Evolutionary conservation across 2,113 vertebrate species (phyloP).

Genomic region (Arenaria interpres): DNA sequence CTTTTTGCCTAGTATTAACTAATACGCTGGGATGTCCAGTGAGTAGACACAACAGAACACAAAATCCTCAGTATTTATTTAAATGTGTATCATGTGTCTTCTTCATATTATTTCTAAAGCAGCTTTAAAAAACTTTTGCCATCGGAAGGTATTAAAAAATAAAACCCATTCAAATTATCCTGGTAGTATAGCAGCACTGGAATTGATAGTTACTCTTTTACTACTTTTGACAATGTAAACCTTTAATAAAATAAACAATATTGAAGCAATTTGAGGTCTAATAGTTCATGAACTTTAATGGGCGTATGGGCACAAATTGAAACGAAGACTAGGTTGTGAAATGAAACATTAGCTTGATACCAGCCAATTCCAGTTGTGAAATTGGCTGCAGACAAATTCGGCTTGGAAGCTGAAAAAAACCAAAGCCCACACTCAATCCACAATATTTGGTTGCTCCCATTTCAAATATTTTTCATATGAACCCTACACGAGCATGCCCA

Average conservation of each 20-base stretch:
- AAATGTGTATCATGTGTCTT: constrained; percentile 51
- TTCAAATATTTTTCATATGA: not conserved
- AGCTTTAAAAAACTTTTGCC: constrained; percentile 71
- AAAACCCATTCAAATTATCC: constrained; percentile 67
- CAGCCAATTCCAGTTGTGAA: constrained; percentile 43
- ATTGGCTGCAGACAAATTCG: constrained; percentile 36
- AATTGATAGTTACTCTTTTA: constrained; percentile 55
- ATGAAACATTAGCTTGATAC: constrained; percentile 13
- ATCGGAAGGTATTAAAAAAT: constrained; percentile 61
- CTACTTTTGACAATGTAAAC: constrained; percentile 78
- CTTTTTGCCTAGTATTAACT: constrained; percentile 42
- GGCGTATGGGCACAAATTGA: constrained; percentile 28
- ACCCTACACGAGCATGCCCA: not conserved
- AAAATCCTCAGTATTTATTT: constrained; percentile 66
- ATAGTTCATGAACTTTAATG: constrained; percentile 52
- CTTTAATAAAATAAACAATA: constrained; percentile 75
- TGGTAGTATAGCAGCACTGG: constrained; percentile 80
- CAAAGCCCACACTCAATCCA: constrained; percentile 34
- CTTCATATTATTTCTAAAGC: constrained; percentile 78
- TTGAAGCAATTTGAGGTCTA: constrained; percentile 72
- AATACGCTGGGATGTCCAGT: constrained; percentile 67
- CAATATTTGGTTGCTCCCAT: not conserved
- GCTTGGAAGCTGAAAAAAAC: not conserved
- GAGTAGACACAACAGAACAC: constrained; percentile 67
- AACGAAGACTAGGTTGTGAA: constrained; percentile 52